Base-by-base conservation (phyloP, 2,888 invertebrate species). In the Melolontha melolontha region DNA sequence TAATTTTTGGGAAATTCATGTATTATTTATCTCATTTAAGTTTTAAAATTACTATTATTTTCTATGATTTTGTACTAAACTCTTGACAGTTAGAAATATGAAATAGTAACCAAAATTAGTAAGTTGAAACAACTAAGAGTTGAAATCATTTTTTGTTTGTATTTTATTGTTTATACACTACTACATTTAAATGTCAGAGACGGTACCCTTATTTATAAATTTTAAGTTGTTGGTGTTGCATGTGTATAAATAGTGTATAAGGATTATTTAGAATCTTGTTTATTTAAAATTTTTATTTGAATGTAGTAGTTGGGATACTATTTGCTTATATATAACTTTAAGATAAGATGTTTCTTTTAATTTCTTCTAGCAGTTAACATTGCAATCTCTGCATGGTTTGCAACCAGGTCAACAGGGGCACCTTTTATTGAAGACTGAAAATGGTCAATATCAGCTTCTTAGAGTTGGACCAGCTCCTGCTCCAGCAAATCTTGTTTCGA, bases 401-500 rank as follows among this genome's bases (percentile, higher is more conserved):
- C 95, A 93, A 86, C 91, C 93, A 75, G 92, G 94, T 82, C 93
- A 95, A 84, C 94, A 93, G 84, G 91, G 92, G 71, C 94, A 96
- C 83, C 88, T 97, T 83, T 89, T 97, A 82, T 88, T 97, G 84
- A 97, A 96, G 88, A 97, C 97, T 81, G 97, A 97, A 87, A 96
- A 94, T 87, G 97, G 97, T 80, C 95, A 96, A 84, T 94, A 93
- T 85, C 96, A 97, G 85, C 87, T 97, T 83, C 87, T 97, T 81
- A 90, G 96, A 83, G 93, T 95, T 78, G 94, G 94, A 74, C 93
- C 94, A 75, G 91, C 94, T 73, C 90, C 93, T 68, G 84, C 89
- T 69, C 80, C 83, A 8, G 80, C 84, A 42, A 84, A 85, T 64
- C 73, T 82, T 50, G 85, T 84, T 76, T 83, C 81, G 8, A 86